Conservation (phyloP, 1,140 invertebrate genomes). For the Megathymus violae region DNA sequence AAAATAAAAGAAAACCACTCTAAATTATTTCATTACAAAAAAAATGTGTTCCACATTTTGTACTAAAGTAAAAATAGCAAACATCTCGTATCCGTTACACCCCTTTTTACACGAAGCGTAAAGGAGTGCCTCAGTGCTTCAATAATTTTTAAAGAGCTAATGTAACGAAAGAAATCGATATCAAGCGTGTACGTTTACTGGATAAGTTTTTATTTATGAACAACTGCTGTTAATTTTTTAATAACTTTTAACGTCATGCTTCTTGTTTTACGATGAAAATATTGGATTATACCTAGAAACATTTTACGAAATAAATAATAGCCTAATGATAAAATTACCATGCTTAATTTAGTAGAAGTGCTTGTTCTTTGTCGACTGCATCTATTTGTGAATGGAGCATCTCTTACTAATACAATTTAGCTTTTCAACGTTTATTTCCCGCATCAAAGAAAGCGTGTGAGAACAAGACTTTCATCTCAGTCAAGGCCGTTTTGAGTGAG, state of each 20-base stretch:
- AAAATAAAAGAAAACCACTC: background rate
- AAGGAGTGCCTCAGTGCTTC: conserved; percentile 6
- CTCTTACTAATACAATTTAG: conserved; percentile 16
- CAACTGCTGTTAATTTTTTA: too few relatives aligned
- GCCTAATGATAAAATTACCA: too few relatives aligned
- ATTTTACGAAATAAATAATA: too few relatives aligned
- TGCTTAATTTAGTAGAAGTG: too few relatives aligned
- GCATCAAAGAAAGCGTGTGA: conserved; percentile 9
- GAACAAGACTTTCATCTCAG: background rate
- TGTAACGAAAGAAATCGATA: conserved; percentile 28
- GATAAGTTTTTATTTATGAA: too few relatives aligned
- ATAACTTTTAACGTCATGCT: too few relatives aligned
- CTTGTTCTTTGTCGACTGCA: conserved; percentile 11
- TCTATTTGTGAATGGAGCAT: conserved; percentile 2
- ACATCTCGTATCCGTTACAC: conserved; percentile 2
- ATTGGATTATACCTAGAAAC: too few relatives aligned
- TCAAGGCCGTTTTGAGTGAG: conserved; percentile 1
- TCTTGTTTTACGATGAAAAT: background rate
- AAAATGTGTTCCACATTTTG: conserved; percentile 31
- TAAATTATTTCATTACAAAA: conserved; percentile 21
- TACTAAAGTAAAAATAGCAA: conserved; percentile 28
- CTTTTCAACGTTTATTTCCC: conserved; percentile 8
- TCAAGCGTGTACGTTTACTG: background rate
- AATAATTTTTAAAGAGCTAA: conserved; percentile 25
- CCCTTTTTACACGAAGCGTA: conserved; percentile 21